These are phyloP conservation scores for Heloderma charlesbogerti DNA, from an alignment of 2,113 vertebrate genomes.

Conservation along the genomic window DNA sequence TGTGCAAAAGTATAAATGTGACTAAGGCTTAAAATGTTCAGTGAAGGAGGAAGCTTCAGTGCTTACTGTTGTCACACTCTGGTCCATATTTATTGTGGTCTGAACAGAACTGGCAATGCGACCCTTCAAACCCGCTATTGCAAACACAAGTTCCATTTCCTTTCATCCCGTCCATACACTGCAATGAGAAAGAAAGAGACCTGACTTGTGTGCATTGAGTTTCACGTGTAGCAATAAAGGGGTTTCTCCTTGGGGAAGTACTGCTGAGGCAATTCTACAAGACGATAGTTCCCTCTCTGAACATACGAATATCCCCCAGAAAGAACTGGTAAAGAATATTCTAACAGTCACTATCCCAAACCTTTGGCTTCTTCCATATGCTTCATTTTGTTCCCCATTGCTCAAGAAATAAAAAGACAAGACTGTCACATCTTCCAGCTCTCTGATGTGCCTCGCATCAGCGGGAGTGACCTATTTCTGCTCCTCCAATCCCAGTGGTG, in stretches of 20 bases:
- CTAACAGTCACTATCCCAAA: neutral
- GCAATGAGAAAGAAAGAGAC: conserved; percentile 10
- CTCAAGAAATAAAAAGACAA: neutral
- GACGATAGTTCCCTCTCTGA: neutral
- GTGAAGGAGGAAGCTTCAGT: neutral
- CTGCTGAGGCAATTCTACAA: accelerated
- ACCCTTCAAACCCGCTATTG: conserved; percentile 82
- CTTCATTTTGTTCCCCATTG: neutral
- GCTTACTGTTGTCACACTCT: conserved; percentile 86
- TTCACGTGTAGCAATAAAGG: neutral
- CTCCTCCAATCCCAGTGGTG: no score
- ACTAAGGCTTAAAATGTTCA: neutral
- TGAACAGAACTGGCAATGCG: conserved; percentile 87
- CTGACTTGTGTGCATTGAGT: neutral
- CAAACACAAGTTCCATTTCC: conserved; percentile 90
- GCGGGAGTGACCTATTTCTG: neutral
- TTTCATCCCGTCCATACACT: conserved; percentile 85
- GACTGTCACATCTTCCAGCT: neutral
- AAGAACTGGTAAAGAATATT: no score
- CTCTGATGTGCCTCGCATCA: neutral
- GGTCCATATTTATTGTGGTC: conserved; percentile 82
- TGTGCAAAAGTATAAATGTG: neutral
- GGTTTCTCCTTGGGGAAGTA: neutral
- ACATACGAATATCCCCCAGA: neutral
- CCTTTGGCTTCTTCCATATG: neutral